Conservation (phyloP, 2,797 vertebrate genomes). For the Sylvia borin region DNA sequence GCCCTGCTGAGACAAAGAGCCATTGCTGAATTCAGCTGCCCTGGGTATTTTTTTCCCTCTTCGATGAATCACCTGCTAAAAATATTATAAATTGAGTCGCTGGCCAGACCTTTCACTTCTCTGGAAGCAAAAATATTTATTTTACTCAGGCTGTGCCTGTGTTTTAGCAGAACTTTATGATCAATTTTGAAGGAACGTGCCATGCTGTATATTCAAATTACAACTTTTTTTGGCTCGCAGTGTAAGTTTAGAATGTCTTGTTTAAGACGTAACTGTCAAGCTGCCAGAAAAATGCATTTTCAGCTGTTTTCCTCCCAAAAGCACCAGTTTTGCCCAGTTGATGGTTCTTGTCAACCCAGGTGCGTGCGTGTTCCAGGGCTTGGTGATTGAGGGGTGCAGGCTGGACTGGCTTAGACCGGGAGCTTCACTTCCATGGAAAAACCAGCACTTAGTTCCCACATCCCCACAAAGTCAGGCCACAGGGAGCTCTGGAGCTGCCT, state of each 20-base stretch:
- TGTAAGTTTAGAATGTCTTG: slow-evolving; percentile 4
- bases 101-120: slow-evolving; percentile 60
- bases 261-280: slow-evolving; percentile 17
- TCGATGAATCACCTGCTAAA: slow-evolving; percentile 67
- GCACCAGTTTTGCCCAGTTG: not conserved
- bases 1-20: slow-evolving; percentile 42
- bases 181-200: slow-evolving; percentile 61
- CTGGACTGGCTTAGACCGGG: not conserved
- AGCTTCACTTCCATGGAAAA: not conserved
- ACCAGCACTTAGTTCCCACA: not conserved
- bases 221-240: slow-evolving; percentile 2
- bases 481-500: rapidly evolving
- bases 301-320: slow-evolving; percentile 9
- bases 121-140: slow-evolving; percentile 65
- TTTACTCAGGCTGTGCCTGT: slow-evolving; percentile 40
- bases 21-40: slow-evolving; percentile 56
- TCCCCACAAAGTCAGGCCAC: rapidly evolving
- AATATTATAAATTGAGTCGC: slow-evolving; percentile 21
- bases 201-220: slow-evolving; percentile 61
- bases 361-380: not conserved
- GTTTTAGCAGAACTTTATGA: slow-evolving; percentile 58
- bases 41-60: slow-evolving; percentile 60
- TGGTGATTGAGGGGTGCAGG: rapidly evolving
- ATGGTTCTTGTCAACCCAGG: not conserved
- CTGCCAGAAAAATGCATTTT: slow-evolving; percentile 41